A percentile compares a stretch with the other conserved stretches of the same genome.
phyloP scores from a whole-genome alignment of 53 echinoderm and acorn worm species.

The Arbacia lixula region DNA sequence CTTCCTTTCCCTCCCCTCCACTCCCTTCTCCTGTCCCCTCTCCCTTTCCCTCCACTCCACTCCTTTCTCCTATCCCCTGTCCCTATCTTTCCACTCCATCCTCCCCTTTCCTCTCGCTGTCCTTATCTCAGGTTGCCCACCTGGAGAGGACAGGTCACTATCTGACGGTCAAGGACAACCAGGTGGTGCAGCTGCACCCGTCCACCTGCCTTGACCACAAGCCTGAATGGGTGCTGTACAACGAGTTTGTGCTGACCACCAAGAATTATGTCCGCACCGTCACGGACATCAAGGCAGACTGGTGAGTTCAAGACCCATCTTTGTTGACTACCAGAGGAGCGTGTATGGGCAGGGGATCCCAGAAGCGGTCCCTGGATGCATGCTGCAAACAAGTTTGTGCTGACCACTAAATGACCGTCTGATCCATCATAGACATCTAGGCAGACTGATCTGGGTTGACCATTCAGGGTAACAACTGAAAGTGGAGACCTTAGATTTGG shows the following conservation, averaged over 20 bases:
- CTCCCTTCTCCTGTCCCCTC: too few species aligned
- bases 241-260: constrained; percentile 99
- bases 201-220: constrained; percentile 99
- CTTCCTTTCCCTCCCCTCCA: too few species aligned
- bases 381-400: neutral
- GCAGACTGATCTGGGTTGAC: neutral
- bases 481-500: too few species aligned
- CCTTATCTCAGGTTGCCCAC: constrained; percentile 81
- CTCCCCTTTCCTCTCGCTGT: neutral
- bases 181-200: constrained; percentile 97
- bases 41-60: too few species aligned
- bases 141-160: constrained; percentile 99
- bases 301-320: constrained; percentile 61
- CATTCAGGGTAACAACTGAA: too few species aligned
- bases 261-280: constrained; percentile 99
- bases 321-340: neutral
- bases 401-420: neutral
- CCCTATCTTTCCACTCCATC: neutral
- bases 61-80: too few species aligned
- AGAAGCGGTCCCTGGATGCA: neutral
- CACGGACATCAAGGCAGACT: constrained; percentile 98
- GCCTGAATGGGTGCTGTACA: constrained; percentile 99
- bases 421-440: neutral
- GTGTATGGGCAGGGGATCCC: neutral
- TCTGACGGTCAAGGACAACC: constrained; percentile 98